These are phyloP conservation scores for Polylopha cassiicola DNA, from an alignment of 2,888 invertebrate species.

Conservation along the genomic window DNA sequence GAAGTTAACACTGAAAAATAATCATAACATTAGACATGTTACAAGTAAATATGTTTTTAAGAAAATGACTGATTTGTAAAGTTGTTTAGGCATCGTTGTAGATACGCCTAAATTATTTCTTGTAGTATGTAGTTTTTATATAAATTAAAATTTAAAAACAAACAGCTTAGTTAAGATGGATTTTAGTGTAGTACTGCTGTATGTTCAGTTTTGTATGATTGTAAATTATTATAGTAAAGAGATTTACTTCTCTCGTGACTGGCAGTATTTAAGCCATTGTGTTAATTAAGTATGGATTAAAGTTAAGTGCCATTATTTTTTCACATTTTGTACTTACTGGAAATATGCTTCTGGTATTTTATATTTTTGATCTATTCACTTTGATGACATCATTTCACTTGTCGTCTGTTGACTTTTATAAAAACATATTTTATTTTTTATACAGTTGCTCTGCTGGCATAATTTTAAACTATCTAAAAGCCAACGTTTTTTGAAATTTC, in stretches of 20 bases:
- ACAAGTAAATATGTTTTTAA: conserved; percentile 52
- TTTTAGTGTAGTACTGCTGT: conserved; percentile 35
- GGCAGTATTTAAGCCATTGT: conserved; percentile 36
- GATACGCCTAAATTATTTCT: conserved; percentile 59
- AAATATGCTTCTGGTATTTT: conserved; percentile 6
- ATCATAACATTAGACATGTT: conserved; percentile 20
- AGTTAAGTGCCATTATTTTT: conserved; percentile 41
- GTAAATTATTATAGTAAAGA: conserved; percentile 33
- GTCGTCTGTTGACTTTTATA: too few relatives aligned
- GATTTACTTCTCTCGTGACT: conserved; percentile 22
- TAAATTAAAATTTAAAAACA: conserved; percentile 39
- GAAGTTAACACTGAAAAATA: conserved; percentile 21
- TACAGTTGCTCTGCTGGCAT: too few relatives aligned
- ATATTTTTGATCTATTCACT: conserved; percentile 3
- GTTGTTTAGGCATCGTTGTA: conserved; percentile 58
- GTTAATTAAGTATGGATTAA: conserved; percentile 28
- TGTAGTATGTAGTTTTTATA: conserved; percentile 51
- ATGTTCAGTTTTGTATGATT: conserved; percentile 32
- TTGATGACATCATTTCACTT: conserved; percentile 8
- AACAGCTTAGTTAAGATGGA: conserved; percentile 31
- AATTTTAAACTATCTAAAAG: too few relatives aligned
- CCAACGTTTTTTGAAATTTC: too few relatives aligned
- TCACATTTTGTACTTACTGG: conserved; percentile 25
- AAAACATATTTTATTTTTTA: too few relatives aligned
- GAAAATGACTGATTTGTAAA: conserved; percentile 68